phyloP scores from a whole-genome alignment of 2,797 vertebrate species.

The Oryzias dopingdopingensis region DNA sequence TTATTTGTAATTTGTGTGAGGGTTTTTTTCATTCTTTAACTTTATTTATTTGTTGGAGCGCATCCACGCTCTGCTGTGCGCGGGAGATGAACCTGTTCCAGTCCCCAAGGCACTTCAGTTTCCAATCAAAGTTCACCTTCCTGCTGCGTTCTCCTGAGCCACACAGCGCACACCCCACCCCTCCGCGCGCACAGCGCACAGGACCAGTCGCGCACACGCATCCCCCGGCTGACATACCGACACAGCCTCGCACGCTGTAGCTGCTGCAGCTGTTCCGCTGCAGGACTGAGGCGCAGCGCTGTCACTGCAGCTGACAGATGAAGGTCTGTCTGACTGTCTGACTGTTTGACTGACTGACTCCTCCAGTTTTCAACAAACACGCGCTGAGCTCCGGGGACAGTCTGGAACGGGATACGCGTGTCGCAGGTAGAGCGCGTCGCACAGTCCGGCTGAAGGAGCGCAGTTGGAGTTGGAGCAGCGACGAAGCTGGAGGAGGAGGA shows the following conservation, averaged over 20 bases:
- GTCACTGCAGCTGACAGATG: no score
- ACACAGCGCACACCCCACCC: not conserved
- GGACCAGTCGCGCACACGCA: conserved; percentile 20
- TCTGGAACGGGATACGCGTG: conserved; percentile 31
- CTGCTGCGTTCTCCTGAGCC: not conserved
- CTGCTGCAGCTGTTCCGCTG: conserved; percentile 14
- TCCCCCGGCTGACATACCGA: conserved; percentile 59
- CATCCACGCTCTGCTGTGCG: no score
- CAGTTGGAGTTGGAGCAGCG: no score
- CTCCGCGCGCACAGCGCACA: not conserved
- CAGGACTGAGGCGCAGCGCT: not conserved
- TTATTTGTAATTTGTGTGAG: no score
- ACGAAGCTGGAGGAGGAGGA: conserved; percentile 2
- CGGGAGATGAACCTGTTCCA: no score
- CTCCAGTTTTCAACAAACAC: conserved; percentile 12
- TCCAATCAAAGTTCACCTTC: no score
- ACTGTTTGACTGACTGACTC: conserved; percentile 31
- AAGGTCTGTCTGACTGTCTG: conserved; percentile 4
- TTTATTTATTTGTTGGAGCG: no score
- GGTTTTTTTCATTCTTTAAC: no score
- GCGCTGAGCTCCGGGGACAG: conserved; percentile 15
- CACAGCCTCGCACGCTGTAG: conserved; percentile 49
- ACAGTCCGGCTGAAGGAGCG: conserved; percentile 30
- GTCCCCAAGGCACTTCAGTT: no score
- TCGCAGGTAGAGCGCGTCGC: conserved; percentile 36